phyloP scores from a whole-genome alignment of 2,888 invertebrate species.

The Ischnus inquisitorius region DNA sequence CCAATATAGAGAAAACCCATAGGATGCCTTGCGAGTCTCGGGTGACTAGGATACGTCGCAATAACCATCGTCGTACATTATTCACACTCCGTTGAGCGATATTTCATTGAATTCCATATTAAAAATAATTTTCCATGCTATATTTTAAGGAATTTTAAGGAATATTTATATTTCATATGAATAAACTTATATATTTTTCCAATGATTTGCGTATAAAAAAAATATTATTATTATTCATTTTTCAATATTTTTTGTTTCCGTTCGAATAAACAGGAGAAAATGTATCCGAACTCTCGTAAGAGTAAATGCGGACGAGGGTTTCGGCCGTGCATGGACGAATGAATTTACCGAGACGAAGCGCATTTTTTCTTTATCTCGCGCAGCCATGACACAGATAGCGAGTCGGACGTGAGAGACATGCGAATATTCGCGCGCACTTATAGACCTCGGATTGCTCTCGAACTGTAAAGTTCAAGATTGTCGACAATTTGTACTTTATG shows the following conservation, averaged over 20 bases:
- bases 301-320: background rate
- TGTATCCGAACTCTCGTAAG: background rate
- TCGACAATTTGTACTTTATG: no score
- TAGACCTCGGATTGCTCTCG: background rate
- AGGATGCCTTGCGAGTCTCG: no score
- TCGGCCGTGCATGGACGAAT: background rate
- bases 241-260: no score
- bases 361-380: background rate
- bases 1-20: no score
- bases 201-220: no score
- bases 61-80: background rate
- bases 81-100: background rate
- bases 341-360: background rate
- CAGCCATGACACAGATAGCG: conserved; percentile 19
- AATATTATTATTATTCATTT: no score
- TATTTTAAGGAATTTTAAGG: no score
- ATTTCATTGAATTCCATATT: background rate
- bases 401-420: conserved; percentile 9
- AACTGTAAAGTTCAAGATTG: background rate
- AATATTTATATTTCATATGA: no score
- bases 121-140: background rate
- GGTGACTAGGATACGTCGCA: no score
- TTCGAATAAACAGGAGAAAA: background rate
- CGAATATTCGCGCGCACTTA: conserved; percentile 1
- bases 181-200: no score